A percentile compares a stretch with the other conserved stretches of the same genome.
phyloP scores from a whole-genome alignment of 2,797 vertebrate species.

The Clamator glandarius region DNA sequence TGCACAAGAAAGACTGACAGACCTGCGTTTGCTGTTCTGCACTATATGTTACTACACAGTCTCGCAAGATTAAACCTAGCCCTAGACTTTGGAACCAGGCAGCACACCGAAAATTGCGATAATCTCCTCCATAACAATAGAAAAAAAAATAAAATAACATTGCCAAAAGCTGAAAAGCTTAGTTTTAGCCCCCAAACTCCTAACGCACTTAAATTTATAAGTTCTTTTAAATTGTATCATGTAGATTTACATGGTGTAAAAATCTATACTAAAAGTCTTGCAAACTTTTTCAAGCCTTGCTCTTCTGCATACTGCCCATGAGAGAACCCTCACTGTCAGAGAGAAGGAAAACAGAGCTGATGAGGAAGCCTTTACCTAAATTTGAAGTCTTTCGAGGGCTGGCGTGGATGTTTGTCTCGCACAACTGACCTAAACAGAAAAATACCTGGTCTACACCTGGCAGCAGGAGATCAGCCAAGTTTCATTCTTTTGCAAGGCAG shows the following conservation, averaged over 20 bases:
- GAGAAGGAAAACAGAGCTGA: constrained; percentile 18
- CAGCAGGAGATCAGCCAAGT: not conserved
- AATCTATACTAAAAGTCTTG: not conserved
- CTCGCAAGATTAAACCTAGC: constrained; percentile 33
- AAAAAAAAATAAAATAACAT: constrained; percentile 3
- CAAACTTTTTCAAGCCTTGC: not conserved
- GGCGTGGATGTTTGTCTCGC: not conserved
- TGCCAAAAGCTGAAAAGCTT: constrained; percentile 23
- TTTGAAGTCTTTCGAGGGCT: not conserved
- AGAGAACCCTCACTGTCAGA: not conserved
- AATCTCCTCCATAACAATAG: constrained; percentile 47
- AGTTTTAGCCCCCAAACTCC: not conserved
- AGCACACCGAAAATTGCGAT: constrained; percentile 44
- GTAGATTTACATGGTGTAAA: not conserved
- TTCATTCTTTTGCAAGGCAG: not conserved
- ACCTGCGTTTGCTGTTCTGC: not conserved
- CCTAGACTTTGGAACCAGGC: constrained; percentile 63
- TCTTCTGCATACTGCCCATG: not conserved
- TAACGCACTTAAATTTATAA: not conserved
- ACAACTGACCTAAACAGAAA: not conserved
- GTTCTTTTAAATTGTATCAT: not conserved
- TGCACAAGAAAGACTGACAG: not conserved
- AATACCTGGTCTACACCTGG: not conserved
- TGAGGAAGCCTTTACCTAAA: constrained; percentile 33
- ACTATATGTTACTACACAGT: constrained; percentile 23